Percentiles rank a stretch among this genome's conserved stretches.
Conservation (phyloP, 1,140 invertebrate genomes). For the Mamestra configurata region DNA sequence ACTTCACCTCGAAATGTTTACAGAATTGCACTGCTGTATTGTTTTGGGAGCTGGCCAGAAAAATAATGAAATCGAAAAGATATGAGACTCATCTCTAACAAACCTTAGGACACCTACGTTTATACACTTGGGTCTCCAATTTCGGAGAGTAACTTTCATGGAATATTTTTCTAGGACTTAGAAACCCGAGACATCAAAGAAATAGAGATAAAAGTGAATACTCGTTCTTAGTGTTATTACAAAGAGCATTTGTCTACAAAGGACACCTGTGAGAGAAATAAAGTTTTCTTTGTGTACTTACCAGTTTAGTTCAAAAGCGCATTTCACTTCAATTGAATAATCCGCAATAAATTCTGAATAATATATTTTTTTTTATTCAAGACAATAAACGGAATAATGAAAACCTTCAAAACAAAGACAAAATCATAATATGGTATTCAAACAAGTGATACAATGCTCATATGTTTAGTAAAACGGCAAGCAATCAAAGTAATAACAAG, state of each 20-base stretch:
- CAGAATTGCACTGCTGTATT: too few species aligned
- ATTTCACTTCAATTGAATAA: too few species aligned
- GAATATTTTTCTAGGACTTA: conserved; percentile 11
- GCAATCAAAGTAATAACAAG: background rate
- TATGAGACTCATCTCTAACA: background rate
- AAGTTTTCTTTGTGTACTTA: conserved; percentile 6
- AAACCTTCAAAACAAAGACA: too few species aligned
- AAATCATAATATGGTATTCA: too few species aligned
- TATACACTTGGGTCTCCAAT: conserved; percentile 2
- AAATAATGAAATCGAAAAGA: background rate
- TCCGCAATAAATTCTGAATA: too few species aligned
- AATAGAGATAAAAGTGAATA: conserved; percentile 15
- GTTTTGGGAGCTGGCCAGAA: background rate
- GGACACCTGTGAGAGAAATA: conserved; percentile 23
- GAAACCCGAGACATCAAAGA: conserved; percentile 16
- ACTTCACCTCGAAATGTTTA: too few species aligned
- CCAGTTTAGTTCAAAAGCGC: background rate
- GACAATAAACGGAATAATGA: too few species aligned
- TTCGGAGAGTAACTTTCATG: background rate
- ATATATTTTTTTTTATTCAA: too few species aligned
- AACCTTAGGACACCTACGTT: background rate
- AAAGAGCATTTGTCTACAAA: conserved; percentile 1
- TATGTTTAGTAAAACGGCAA: conserved; percentile 3
- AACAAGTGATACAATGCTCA: too few species aligned
- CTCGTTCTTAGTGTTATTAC: conserved; percentile 27